Base-by-base conservation (phyloP, 2,113 vertebrate genomes). In the Scolopax mira region DNA sequence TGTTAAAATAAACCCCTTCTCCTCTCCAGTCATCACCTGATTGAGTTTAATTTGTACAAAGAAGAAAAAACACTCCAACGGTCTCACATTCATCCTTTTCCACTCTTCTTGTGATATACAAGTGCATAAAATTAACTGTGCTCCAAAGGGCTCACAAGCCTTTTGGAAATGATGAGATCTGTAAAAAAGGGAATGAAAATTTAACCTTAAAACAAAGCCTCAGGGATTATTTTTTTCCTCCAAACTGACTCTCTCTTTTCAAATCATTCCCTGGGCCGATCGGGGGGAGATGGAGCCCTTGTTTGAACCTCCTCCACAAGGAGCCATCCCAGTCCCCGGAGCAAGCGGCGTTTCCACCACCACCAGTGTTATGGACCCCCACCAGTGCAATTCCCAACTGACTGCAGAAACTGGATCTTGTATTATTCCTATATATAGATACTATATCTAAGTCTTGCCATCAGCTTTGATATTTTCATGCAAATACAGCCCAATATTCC, bases 1-100 rank as follows among this genome's bases (percentile, higher is more conserved):
- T 79, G 62, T 69, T 92, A 79, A 86, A 86, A 90, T 78, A 66
- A 93, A 91, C 61, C 73, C 89, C 79, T 66, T 80, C 70, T 51
- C 89, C 73, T 67, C 65, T 55, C 21, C 84, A 67, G 66, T 39
- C 81, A 81, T 37, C 81, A 48, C 39, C 60, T 14, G 5, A 88
- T 27, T 23, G 57, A 52, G 35, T 82, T 85, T 42, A n/a, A 81
- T 87, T 64, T 57, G 42, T 35, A 48, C 13, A 37, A 90, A 75
- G 82, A 57, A 80, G 28, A 87, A 73, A 54, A 86, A 92, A 12
- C 14, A 41, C 64, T 94, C 58, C 6, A 84, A 41, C 35, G 52
- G 39, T 11, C 70, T 18, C 1, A 61, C 9, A 12, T 22, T 22
- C 62, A 12, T 22, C 25, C 62, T 84, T 57, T 52, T 18, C 70